Conservation (phyloP, 1,140 invertebrate genomes). For the Cydia splendana region DNA sequence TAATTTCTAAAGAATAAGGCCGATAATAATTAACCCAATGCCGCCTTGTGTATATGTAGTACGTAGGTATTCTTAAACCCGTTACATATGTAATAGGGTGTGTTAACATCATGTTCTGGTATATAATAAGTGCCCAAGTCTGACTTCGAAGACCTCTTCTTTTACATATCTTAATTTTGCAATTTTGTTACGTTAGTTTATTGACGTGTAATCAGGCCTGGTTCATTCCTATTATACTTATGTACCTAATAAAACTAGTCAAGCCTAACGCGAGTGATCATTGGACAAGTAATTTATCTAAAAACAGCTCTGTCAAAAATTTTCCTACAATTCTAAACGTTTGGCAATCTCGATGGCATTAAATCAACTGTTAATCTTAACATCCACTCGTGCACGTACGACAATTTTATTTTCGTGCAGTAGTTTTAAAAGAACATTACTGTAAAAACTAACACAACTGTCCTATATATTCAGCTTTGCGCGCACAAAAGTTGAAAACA, state of each 20-base stretch:
- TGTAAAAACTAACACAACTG: constrained; percentile 13
- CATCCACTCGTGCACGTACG: not conserved
- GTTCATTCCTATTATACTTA: too few species aligned
- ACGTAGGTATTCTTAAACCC: constrained; percentile 10
- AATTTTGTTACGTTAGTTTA: too few species aligned
- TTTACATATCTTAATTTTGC: not conserved
- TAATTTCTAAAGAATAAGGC: constrained; percentile 18
- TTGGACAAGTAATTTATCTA: too few species aligned
- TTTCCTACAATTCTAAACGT: not conserved
- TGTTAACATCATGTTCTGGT: constrained; percentile 23
- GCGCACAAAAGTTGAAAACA: constrained; percentile 28
- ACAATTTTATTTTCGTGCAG: constrained; percentile 1
- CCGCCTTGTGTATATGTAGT: not conserved
- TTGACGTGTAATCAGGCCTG: too few species aligned
- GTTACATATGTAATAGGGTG: constrained; percentile 25
- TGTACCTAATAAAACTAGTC: too few species aligned
- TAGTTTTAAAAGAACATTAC: constrained; percentile 15
- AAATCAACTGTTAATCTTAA: not conserved
- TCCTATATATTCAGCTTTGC: constrained; percentile 21
- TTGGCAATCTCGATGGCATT: not conserved
- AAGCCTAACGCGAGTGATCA: too few species aligned
- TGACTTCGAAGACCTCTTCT: not conserved
- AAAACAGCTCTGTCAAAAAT: too few species aligned
- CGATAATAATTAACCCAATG: not conserved
- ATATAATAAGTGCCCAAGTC: not conserved